These are phyloP conservation scores for Aphelinus atriplicis DNA, from an alignment of 1,140 invertebrate species.

Conservation along the genomic window DNA sequence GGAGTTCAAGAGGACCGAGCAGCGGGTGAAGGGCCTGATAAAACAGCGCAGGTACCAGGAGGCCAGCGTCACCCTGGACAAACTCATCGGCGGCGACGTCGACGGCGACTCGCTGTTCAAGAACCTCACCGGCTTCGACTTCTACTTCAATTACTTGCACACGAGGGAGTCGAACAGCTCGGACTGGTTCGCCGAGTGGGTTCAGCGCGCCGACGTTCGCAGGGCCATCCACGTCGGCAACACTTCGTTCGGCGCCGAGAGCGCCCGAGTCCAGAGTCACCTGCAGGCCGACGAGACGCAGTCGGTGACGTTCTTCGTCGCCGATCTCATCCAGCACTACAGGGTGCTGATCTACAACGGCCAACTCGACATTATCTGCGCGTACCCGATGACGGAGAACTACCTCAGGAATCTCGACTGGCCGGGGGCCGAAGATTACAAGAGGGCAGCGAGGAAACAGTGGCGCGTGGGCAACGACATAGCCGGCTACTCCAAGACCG, in stretches of 20 bases:
- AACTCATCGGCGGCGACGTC: slow-evolving; percentile 76
- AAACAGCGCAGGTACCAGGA: slow-evolving; percentile 70
- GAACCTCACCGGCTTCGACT: slow-evolving; percentile 80
- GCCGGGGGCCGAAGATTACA: slow-evolving; percentile 72
- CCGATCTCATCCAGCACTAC: slow-evolving; percentile 74
- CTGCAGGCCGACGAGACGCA: slow-evolving; percentile 84
- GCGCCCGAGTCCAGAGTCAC: slow-evolving; percentile 71
- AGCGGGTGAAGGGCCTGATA: slow-evolving; percentile 69
- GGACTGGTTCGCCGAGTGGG: slow-evolving; percentile 68
- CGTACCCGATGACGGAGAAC: slow-evolving; percentile 79
- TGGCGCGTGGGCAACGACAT: slow-evolving; percentile 77
- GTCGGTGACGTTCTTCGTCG: slow-evolving; percentile 79
- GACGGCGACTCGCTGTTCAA: slow-evolving; percentile 72
- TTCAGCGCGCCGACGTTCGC: slow-evolving; percentile 72
- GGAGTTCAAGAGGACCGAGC: slow-evolving; percentile 71
- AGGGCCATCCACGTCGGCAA: slow-evolving; percentile 85
- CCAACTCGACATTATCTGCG: slow-evolving; percentile 85
- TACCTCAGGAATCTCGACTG: slow-evolving; percentile 77
- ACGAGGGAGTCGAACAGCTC: slow-evolving; percentile 66
- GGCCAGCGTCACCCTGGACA: slow-evolving; percentile 77
- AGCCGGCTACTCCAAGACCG: slow-evolving; percentile 80
- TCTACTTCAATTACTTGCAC: slow-evolving; percentile 83
- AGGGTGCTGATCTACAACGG: slow-evolving; percentile 82
- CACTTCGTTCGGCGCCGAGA: slow-evolving; percentile 71
- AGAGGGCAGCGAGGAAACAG: slow-evolving; percentile 70